phyloP scores from a whole-genome alignment of 2,113 vertebrate genomes.

The Ochotona curzoniae region DNA sequence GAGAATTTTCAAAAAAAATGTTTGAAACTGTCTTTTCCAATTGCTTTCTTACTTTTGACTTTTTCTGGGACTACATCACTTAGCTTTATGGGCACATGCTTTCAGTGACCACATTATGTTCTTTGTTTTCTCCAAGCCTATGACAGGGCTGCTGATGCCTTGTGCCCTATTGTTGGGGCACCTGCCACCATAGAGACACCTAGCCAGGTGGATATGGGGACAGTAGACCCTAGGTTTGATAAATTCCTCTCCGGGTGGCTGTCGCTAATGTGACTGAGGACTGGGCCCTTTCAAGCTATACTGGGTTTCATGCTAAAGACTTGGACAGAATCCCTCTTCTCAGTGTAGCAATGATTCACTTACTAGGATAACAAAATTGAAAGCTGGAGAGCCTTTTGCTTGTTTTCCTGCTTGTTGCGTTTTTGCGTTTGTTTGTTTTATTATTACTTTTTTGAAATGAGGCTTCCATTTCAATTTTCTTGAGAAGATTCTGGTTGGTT shows the following conservation, averaged over 20 bases:
- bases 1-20: not conserved
- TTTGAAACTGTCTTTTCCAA: not conserved
- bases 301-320: not conserved
- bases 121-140: not conserved
- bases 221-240: not conserved
- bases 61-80: not conserved
- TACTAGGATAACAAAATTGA: not conserved
- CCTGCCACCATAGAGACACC: not conserved
- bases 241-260: not conserved
- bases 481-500: conserved; percentile 21
- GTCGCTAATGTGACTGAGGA: not conserved
- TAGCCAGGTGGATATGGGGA: not conserved
- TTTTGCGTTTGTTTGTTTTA: not conserved
- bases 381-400: not conserved
- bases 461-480: conserved; percentile 5
- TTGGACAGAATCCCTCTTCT: not conserved
- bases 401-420: too few species aligned
- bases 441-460: conserved; percentile 25
- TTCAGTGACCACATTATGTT: not conserved
- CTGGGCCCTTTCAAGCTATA: not conserved
- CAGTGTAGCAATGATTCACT: not conserved
- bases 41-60: not conserved
- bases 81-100: not conserved
- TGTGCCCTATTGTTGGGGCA: too few species aligned
- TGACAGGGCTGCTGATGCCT: not conserved